A percentile compares a stretch with the other conserved stretches of the same genome.
Evolutionary conservation across 2,113 vertebrate genomes (phyloP).

Genomic region (Ameiurus melas): DNA sequence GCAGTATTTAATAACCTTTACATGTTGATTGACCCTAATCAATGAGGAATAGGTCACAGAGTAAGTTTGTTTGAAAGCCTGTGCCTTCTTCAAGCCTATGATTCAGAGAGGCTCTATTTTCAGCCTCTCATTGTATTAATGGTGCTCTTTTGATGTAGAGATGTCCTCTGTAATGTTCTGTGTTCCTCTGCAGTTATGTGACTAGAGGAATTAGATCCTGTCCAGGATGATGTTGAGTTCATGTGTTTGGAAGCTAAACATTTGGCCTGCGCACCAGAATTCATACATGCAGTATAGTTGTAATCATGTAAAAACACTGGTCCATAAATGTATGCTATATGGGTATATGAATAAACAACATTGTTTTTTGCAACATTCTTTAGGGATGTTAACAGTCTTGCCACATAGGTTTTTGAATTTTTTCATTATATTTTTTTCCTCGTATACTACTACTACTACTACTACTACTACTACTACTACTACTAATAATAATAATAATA

Average conservation of each 20-base stretch:
- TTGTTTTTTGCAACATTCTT: background rate
- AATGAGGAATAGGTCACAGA: slow-evolving; percentile 5
- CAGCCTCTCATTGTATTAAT: slow-evolving; percentile 5
- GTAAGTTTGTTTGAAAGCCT: slow-evolving; percentile 14
- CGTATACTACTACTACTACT: background rate
- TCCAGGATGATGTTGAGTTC: background rate
- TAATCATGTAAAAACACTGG: background rate
- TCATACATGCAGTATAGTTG: background rate
- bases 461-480: background rate
- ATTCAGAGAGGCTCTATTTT: background rate
- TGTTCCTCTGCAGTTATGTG: background rate
- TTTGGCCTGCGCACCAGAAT: background rate
- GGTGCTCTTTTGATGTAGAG: background rate
- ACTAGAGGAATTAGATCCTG: background rate
- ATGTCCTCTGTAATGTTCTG: background rate
- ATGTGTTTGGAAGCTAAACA: background rate
- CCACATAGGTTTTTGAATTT: too few species aligned
- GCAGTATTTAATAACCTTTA: slow-evolving; percentile 1
- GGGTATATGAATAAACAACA: background rate
- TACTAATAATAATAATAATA: background rate
- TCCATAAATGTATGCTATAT: background rate
- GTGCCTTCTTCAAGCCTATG: background rate
- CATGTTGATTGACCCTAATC: slow-evolving; percentile 20
- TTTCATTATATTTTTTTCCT: background rate
- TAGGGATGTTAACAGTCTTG: background rate